Evolutionary conservation across 2,797 vertebrate species (phyloP), one percentile per base, ranked within the genome.

Genomic region (Morelia viridis): DNA sequence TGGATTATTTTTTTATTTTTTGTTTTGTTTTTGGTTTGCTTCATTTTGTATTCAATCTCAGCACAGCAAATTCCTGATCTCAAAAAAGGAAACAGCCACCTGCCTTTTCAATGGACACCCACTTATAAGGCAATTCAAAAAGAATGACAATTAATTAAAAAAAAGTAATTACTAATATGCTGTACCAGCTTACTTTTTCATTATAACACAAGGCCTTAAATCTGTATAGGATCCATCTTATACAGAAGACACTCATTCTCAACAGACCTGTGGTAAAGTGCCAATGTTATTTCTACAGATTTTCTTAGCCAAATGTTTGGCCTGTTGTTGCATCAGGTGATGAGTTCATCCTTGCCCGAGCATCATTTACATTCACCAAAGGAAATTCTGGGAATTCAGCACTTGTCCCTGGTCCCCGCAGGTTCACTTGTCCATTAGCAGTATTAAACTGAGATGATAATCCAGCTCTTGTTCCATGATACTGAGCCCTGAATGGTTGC

Each of bases 301-400:
- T 91, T 96, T 95, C 94, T 98, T 97, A 99, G 97, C 99, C 99
- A 98, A 99, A 99, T 60, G 98, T 99, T 98, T 99, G 99, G 96
- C 99, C 98, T 86, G 98, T 98, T 96, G 99, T 98, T 97, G 98
- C 98, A 96, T 99, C 99, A 15, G 99, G 99, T 96, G 99, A 99
- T 95, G 99, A 99, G 97, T 98, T 98, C 97, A 99, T 97, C 96
- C 99, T 99, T 98, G 99, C 98, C 98, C 99, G 98, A 95, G 97
- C 98, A 97, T 99, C 99, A 85, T 98, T 98, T 97, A 99, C 98
- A 97, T 98, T 98, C 96, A 99, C 99, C 98, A 99, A 98, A 94
- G 99, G 98, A 96, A 99, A 99, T 97, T 99, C 99, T 94, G 99
- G 98, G 96, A 99, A 99, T 96, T 99, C 99, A 96, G 98, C 97